Percentiles rank a stretch among this genome's conserved stretches.
These are phyloP conservation scores for Agelas oroides DNA, from an alignment of 37 sponge, comb jelly and placozoan species.

Conservation along the genomic window DNA sequence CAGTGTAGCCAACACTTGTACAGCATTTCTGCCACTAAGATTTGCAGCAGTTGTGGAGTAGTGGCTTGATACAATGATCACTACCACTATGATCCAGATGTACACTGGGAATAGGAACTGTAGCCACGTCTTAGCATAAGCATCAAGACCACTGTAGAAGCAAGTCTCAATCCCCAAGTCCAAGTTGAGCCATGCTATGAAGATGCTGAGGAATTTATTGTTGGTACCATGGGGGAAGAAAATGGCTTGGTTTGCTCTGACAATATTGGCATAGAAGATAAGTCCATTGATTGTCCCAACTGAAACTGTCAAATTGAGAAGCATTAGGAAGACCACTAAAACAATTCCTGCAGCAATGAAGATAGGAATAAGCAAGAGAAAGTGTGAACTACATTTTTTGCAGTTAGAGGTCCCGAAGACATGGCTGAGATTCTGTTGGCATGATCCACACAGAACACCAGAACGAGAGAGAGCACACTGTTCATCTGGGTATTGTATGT, in stretches of 20 bases:
- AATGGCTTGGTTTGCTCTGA: not conserved
- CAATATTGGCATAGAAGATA: slow-evolving; percentile 32
- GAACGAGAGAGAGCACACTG: slow-evolving; percentile 6
- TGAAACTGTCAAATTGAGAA: slow-evolving; percentile 42
- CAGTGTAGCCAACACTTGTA: slow-evolving; percentile 19
- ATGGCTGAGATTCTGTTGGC: slow-evolving; percentile 11
- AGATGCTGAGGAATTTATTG: not conserved
- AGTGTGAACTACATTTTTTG: not conserved
- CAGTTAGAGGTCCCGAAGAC: not conserved
- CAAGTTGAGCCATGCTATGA: slow-evolving; percentile 30
- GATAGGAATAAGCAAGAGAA: not conserved
- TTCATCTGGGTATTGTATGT: not conserved
- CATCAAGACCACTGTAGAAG: slow-evolving; percentile 38
- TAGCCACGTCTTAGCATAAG: not conserved
- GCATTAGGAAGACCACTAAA: not conserved
- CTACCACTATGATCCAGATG: slow-evolving; percentile 3
- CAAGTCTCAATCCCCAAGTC: slow-evolving; percentile 13
- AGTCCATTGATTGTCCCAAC: slow-evolving; percentile 47
- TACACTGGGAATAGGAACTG: slow-evolving; percentile 14
- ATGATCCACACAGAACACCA: slow-evolving; percentile 16
- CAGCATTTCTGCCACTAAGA: not conserved
- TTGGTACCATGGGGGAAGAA: not conserved
- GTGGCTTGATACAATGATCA: not conserved
- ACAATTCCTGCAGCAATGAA: not conserved
- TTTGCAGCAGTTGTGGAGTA: not conserved